Evolutionary conservation across 1,140 invertebrate genomes (phyloP).

Genomic region (Lamellibrachia luymesi): DNA sequence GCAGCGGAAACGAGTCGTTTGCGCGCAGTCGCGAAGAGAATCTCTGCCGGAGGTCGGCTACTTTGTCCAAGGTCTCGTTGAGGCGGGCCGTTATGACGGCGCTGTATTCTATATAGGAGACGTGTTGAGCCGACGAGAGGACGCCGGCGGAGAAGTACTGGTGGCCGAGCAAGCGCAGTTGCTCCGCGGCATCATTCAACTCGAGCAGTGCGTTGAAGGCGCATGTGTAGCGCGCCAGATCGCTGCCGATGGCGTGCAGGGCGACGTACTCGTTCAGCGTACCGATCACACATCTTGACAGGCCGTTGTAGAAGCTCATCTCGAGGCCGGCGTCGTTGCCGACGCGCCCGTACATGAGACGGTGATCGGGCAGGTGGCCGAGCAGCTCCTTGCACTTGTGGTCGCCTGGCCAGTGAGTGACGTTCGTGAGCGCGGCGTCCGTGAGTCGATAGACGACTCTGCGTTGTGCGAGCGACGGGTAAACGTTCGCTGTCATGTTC

Average conservation of each 20-base stretch:
- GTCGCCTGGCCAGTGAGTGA: not conserved
- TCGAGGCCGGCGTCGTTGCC: not conserved
- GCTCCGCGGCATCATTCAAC: not conserved
- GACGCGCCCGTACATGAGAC: not conserved
- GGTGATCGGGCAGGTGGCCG: not conserved
- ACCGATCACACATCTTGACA: not conserved
- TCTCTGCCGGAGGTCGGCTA: not conserved
- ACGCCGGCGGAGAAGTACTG: not conserved
- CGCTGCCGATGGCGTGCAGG: not conserved
- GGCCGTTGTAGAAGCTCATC: not conserved
- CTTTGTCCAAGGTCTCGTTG: not conserved
- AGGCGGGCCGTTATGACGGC: not conserved
- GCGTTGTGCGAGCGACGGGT: not conserved
- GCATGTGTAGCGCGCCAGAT: not conserved
- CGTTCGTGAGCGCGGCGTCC: not conserved
- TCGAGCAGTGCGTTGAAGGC: not conserved
- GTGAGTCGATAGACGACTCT: not conserved
- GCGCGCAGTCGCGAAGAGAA: not conserved
- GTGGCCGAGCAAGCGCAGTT: not conserved
- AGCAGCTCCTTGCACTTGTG: not conserved
- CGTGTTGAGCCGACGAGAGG: not conserved
- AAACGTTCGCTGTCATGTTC: not conserved
- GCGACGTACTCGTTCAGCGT: not conserved
- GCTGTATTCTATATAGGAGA: not conserved
- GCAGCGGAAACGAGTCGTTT: not conserved